Evolutionary conservation across 2,888 invertebrate species (phyloP).

Genomic region (Aphrophora alni): DNA sequence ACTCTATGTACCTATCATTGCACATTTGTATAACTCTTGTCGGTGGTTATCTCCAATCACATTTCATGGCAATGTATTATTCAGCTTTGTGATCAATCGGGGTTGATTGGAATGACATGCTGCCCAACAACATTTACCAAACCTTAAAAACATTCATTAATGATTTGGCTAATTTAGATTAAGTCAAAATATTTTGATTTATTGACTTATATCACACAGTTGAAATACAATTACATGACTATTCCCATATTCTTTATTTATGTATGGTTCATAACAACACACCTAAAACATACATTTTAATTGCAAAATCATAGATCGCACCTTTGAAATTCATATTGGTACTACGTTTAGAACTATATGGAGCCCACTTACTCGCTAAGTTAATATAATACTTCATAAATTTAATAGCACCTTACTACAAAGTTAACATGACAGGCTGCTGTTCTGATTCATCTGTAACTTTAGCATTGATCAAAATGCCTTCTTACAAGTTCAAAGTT

Average conservation of each 20-base stretch:
- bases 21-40: no score
- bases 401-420: no score
- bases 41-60: neutral
- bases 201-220: no score
- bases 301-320: constrained; percentile 17
- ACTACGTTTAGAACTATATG: constrained; percentile 28
- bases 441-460: no score
- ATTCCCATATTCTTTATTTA: no score
- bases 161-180: neutral
- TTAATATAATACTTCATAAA: neutral
- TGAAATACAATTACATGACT: no score
- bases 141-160: neutral
- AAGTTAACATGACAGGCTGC: no score
- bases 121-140: neutral
- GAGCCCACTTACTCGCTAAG: constrained; percentile 21
- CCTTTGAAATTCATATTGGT: constrained; percentile 24
- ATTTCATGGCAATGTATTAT: neutral
- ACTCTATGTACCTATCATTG: no score
- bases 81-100: neutral
- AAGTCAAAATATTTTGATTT: neutral
- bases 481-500: no score
- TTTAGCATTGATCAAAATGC: no score
- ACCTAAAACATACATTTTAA: neutral
- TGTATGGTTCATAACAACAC: no score
- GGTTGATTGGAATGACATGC: neutral